Base-by-base conservation (phyloP, 92 coral and sea anemone species). In the Virgularia gustaviana region DNA sequence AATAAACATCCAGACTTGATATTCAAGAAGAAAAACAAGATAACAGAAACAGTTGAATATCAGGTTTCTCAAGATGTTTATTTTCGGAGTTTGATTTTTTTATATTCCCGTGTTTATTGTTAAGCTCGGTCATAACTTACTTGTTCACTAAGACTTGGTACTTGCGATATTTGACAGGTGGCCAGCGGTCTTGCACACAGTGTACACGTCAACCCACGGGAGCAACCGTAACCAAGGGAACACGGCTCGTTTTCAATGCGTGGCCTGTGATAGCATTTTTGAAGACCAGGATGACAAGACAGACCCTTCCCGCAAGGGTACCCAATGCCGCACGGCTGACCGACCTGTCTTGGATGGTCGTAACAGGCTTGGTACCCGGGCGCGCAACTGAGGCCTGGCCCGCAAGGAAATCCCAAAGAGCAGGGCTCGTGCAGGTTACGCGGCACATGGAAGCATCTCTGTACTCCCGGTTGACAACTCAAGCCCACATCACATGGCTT, bases 401-500 rank as follows among this genome's bases (percentile, higher is more conserved):
- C 90, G 75, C 98, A 92, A 9, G 58, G 71, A 53, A 41, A 82
- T 22, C 98, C 98, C 35, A 81, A 73, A 56, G 90, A 95, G 60
- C 96, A 92, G 8, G 98, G 98, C 79, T 92, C 98, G 59, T 68
- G 78, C 58, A 84, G 65, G 30, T 81, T 76, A 59, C 98, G 85
- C 25, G 96, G 98, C 63, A 68, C 78, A 72, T 92, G 91, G 54
- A 86, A 92, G 64, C 98, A 92, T 70, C 85, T 87, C 81, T 92
- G 98, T 37, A 92, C 75, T 24, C 98, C 98, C 75, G 98, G 98
- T 62, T 92, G 98, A 76, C 98, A 92, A 72, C 94, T 92, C 22
- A 92, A 53, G 4, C 94, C 90, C 42, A 31, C 49, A 13, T 82
- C 83, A 73, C 98, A 92, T 11, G 98, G 98, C 43, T 82, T 89